Conservation (phyloP, 2,888 invertebrate genomes). For the Lysandra coridon region DNA sequence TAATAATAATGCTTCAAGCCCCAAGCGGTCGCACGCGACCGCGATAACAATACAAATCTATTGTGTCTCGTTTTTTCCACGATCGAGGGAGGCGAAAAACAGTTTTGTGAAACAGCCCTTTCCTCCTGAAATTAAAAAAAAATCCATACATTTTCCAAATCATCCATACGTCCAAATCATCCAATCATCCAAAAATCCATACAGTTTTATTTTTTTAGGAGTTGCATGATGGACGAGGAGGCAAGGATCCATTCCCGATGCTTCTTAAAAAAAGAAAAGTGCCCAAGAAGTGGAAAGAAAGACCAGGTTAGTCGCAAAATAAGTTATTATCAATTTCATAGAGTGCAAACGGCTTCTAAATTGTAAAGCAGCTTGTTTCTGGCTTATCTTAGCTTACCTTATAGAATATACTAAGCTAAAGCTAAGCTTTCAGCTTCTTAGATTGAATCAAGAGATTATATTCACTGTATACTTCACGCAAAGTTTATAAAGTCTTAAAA, state of each 20-base stretch:
- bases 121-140: too few species aligned
- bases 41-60: too few species aligned
- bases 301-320: constrained; percentile 60
- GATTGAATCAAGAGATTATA: background rate
- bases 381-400: background rate
- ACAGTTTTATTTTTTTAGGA: constrained; percentile 66
- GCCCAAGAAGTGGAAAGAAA: constrained; percentile 85
- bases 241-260: constrained; percentile 88
- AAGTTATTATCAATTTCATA: background rate
- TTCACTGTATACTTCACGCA: background rate
- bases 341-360: constrained; percentile 2
- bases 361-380: background rate
- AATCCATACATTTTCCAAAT: too few species aligned
- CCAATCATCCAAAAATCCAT: too few species aligned
- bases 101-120: background rate
- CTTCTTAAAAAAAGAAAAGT: constrained; percentile 88
- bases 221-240: constrained; percentile 85
- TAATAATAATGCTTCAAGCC: too few species aligned
- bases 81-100: too few species aligned
- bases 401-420: background rate
- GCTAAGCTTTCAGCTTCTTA: background rate
- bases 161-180: too few species aligned
- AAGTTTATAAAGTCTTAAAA: background rate
- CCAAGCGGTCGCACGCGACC: too few species aligned
- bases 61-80: too few species aligned